These are phyloP conservation scores for Porites rus DNA, from an alignment of 92 coral and sea anemone genomes.

Conservation along the genomic window DNA sequence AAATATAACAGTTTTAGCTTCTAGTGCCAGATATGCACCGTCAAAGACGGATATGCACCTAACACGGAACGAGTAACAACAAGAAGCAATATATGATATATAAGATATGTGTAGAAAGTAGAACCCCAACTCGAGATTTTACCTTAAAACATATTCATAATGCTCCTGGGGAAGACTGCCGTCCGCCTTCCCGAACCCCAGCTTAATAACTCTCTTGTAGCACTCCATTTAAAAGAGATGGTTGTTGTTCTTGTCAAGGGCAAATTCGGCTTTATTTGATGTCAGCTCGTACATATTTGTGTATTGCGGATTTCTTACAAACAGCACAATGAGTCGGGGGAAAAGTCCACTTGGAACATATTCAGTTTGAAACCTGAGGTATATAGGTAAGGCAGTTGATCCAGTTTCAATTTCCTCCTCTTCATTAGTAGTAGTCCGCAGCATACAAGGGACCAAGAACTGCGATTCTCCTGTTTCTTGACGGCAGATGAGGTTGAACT, in stretches of 20 bases:
- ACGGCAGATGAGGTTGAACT: too few species aligned
- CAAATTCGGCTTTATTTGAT: neutral
- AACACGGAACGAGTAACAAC: too few species aligned
- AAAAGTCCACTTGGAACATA: neutral
- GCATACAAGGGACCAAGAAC: too few species aligned
- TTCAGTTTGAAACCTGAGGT: constrained; percentile 2
- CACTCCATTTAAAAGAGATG: neutral
- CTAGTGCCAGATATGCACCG: too few species aligned
- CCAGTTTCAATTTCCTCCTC: neutral
- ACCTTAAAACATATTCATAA: too few species aligned
- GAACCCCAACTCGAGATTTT: too few species aligned
- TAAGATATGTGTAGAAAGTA: too few species aligned
- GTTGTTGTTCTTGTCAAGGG: neutral
- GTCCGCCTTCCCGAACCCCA: neutral
- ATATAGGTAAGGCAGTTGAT: neutral
- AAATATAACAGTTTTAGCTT: too few species aligned
- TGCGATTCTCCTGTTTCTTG: too few species aligned
- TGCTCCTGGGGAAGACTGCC: neutral
- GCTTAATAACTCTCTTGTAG: constrained; percentile 18
- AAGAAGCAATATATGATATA: too few species aligned
- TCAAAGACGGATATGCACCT: too few species aligned
- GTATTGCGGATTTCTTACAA: neutral
- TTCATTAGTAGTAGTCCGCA: too few species aligned
- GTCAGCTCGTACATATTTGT: neutral
- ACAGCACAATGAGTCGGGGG: constrained; percentile 3